Evolutionary conservation across 2,113 vertebrate genomes (phyloP).

Genomic region (Ceyx margarethae): DNA sequence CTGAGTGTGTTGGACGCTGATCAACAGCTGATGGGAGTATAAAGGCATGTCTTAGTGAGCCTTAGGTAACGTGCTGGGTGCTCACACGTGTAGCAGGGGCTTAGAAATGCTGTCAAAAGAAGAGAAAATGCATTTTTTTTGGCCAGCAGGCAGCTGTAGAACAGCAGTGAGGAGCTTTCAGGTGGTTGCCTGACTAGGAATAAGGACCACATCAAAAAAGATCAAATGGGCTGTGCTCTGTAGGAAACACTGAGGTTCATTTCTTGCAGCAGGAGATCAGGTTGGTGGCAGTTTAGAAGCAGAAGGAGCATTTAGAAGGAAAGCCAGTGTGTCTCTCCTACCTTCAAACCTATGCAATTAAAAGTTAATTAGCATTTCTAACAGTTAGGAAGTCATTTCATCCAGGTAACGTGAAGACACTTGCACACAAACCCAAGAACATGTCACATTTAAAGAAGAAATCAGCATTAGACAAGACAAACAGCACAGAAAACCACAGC

Average conservation of each 20-base stretch:
- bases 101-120: not conserved
- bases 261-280: not conserved
- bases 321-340: not conserved
- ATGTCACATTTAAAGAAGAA: not conserved
- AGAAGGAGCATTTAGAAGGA: not conserved
- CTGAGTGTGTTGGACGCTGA: not conserved
- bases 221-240: not conserved
- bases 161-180: not conserved
- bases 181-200: not conserved
- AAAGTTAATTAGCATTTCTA: not conserved
- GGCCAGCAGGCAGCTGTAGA: not conserved
- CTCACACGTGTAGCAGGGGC: not conserved
- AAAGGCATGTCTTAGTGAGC: not conserved
- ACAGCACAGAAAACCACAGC: not conserved
- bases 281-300: not conserved
- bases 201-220: conserved; percentile 43
- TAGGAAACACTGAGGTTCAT: not conserved
- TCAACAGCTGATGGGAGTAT: not conserved
- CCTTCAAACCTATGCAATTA: not conserved
- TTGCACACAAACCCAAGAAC: not conserved
- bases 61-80: not conserved
- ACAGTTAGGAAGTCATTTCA: not conserved
- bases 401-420: not conserved
- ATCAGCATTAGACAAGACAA: not conserved
- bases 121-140: not conserved